Evolutionary conservation across 1,140 invertebrate genomes (phyloP).

Genomic region (Ridgeia piscesae): DNA sequence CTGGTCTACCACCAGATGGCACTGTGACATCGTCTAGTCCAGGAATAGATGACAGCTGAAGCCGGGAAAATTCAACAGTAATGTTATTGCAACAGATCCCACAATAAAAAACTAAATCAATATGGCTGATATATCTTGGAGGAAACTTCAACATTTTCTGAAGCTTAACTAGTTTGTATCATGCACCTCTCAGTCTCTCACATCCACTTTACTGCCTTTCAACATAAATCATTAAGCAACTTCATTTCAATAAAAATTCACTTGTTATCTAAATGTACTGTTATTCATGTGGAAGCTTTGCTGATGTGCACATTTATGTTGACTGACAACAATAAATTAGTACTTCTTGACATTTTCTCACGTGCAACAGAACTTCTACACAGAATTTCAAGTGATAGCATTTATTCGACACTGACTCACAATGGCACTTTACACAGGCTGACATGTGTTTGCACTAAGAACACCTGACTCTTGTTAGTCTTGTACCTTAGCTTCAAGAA

Average conservation of each 20-base stretch:
- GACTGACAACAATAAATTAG: background rate
- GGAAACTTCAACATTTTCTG: background rate
- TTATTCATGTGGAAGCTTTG: no score
- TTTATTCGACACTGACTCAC: background rate
- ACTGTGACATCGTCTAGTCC: slow-evolving; percentile 61
- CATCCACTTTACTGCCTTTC: no score
- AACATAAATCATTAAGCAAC: no score
- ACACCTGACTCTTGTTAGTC: background rate
- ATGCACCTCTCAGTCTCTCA: no score
- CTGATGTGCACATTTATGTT: no score
- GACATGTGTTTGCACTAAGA: background rate
- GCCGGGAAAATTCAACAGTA: background rate
- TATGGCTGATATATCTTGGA: background rate
- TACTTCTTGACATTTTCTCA: no score
- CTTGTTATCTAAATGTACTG: no score
- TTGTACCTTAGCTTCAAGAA: slow-evolving; percentile 83
- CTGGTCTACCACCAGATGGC: slow-evolving; percentile 31
- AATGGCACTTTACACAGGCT: background rate
- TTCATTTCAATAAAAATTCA: no score
- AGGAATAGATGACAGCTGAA: slow-evolving; percentile 74
- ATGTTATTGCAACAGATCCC: background rate
- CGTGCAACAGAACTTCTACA: no score
- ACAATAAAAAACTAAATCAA: background rate
- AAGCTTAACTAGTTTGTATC: no score
- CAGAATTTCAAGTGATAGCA: no score